Base-by-base conservation (phyloP, 2,888 invertebrate species). In the Hemithea aestivaria region DNA sequence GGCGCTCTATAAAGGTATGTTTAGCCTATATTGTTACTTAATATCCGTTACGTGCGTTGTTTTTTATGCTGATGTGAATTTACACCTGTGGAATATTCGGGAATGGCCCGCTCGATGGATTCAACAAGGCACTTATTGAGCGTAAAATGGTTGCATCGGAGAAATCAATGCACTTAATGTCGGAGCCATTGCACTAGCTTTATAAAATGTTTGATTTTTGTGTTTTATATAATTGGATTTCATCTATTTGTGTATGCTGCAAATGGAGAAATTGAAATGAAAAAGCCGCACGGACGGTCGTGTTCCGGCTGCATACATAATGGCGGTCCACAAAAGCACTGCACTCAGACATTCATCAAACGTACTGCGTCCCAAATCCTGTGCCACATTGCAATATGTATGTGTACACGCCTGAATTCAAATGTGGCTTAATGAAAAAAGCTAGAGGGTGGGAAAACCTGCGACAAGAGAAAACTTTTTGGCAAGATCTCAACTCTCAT, bases 1-100 rank as follows among this genome's bases (percentile, higher is more conserved):
- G 85, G 85, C 82, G 83, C 67, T 72, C 65, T 66, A 65, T 66
- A 68, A 73, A 82, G 85, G 85, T 87, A 77, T 64, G 72, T 68
- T 66, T 68, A 38, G 29, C 33, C 20, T 36, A 36, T 42, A 35
- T 47, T 51, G 43, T 40, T 48, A 33, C 41, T 51, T 48, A 33
- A 49, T 47, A 47, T 34, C 27, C 35, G 25, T 40, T 49, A 43
- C 44, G 24, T 43, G 45, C 26, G n/a, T 10, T 27, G 23, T 31
- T 32, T 32, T 20, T 24, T 23, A 26, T 36, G 35, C 22, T 27
- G 24, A 22, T 36, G 36, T 20, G 33, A 23, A 32, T 42, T 37
- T 33, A 33, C 41, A 42, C 41, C 41, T 37, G 41, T 42, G 41
- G 41, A 42, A 36, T 26, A 16, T 16, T 4, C 2, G 16, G 16